Evolutionary conservation across 2,797 vertebrate genomes (phyloP).

Genomic region (Saxicola maurus): DNA sequence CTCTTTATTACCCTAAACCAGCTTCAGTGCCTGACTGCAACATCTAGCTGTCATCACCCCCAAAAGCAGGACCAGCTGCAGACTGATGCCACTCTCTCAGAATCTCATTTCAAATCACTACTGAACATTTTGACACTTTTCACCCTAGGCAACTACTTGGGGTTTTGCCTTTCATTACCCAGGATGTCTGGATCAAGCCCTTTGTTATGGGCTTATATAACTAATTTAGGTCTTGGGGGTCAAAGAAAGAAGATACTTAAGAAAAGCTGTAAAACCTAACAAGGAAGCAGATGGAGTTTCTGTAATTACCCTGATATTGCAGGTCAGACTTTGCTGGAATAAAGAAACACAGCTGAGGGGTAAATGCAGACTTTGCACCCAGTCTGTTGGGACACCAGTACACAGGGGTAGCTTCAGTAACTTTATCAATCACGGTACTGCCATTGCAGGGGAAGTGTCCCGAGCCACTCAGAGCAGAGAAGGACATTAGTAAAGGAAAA

Average conservation of each 20-base stretch:
- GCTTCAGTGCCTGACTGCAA: background rate
- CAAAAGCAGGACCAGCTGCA: background rate
- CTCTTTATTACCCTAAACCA: background rate
- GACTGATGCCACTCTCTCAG: background rate
- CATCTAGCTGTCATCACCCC: background rate
- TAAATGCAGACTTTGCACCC: background rate
- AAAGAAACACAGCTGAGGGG: background rate
- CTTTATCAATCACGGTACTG: background rate
- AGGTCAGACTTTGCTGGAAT: background rate
- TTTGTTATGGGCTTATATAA: background rate
- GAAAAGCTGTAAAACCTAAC: background rate
- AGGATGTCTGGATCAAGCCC: background rate
- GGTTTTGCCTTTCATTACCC: background rate
- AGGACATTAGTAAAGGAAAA: background rate
- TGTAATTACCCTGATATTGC: background rate
- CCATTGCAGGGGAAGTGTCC: background rate
- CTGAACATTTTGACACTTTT: background rate
- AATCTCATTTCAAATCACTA: background rate
- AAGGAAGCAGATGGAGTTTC: background rate
- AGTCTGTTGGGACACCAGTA: background rate
- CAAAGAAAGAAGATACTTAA: background rate
- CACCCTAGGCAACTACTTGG: background rate
- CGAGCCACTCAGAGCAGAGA: fast-evolving
- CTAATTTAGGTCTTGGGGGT: background rate
- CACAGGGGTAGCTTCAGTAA: background rate